Evolutionary conservation across 2,888 invertebrate genomes (phyloP), one percentile per base, ranked within the genome.

Genomic region (Marasmarcha lunaedactyla): DNA sequence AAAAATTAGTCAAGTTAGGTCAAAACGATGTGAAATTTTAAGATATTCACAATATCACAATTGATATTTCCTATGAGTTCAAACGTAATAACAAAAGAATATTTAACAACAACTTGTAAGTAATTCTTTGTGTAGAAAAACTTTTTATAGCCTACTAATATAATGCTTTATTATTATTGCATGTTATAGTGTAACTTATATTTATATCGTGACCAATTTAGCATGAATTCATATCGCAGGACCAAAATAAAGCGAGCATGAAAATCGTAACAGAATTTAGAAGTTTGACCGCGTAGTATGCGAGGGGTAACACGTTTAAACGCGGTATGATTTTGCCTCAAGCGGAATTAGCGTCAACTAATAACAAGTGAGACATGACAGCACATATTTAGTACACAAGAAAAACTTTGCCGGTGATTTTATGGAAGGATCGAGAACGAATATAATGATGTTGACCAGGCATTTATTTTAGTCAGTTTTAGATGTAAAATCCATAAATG

Each of bases 351-450:
- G 51, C 59, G 57, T 56, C 54, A 56, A 57, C 60, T 71, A 64
- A 70, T 66, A 69, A 62, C 63, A 64, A 69, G 63, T 63, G 64
- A 62, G 66, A 69, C 61, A 69, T 69, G 71, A 71, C 67, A 63
- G 62, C 51, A 58, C 57, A 57, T 63, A 72, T 68, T 68, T 55
- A 54, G 64, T 63, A 67, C 57, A 71, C 65, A 67, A 65, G 55
- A 52, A 57, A 66, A 67, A 72, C 70, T 68, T 72, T 72, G 47
- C 47, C 46, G 63, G 61, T 68, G 63, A 71, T 71, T 71, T 70
- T 53, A 70, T n/a, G 30, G n/a, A 11, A 3, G n/a, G 30, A 30
- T n/a, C 20, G 10, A 30, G 30, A 3, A 7, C 30, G 3, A 20
- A 7, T 30, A 30, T 7, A 30, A 7, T 30, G 11, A 2, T 30